Evolutionary conservation across 2,113 vertebrate genomes (phyloP).

Genomic region (Psittacara wagleri): DNA sequence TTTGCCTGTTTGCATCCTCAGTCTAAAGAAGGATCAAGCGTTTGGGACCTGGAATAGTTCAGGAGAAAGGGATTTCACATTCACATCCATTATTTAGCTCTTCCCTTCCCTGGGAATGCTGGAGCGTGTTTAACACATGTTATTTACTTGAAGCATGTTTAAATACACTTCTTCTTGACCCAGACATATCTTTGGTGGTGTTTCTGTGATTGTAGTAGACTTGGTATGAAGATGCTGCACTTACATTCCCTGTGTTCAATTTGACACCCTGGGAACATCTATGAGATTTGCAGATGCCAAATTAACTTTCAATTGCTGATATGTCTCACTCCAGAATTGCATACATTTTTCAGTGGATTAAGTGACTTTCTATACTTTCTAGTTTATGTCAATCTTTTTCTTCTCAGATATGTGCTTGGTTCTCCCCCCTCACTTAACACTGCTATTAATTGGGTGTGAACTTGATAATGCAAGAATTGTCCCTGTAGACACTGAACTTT

Average conservation of each 20-base stretch:
- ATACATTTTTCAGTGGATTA: neutral
- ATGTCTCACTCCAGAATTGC: neutral
- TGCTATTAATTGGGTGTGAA: neutral
- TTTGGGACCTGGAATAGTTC: neutral
- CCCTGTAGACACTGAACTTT: neutral
- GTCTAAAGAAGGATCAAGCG: neutral
- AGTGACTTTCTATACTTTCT: neutral
- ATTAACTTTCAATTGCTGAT: neutral
- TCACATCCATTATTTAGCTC: neutral
- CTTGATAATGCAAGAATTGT: neutral
- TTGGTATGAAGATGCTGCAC: rapidly evolving
- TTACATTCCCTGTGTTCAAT: neutral
- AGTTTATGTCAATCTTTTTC: neutral
- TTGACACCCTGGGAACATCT: neutral
- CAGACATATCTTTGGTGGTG: neutral
- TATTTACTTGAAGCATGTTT: neutral
- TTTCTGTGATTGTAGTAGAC: neutral
- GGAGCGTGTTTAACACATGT: neutral
- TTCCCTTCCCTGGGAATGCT: neutral
- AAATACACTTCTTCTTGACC: neutral
- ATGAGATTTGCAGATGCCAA: neutral
- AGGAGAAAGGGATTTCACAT: neutral
- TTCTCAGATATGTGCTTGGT: neutral
- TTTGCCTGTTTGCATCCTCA: neutral
- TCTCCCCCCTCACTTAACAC: neutral